Evolutionary conservation across 2,113 vertebrate genomes (phyloP).

Genomic region (Syrrhaptes paradoxus): DNA sequence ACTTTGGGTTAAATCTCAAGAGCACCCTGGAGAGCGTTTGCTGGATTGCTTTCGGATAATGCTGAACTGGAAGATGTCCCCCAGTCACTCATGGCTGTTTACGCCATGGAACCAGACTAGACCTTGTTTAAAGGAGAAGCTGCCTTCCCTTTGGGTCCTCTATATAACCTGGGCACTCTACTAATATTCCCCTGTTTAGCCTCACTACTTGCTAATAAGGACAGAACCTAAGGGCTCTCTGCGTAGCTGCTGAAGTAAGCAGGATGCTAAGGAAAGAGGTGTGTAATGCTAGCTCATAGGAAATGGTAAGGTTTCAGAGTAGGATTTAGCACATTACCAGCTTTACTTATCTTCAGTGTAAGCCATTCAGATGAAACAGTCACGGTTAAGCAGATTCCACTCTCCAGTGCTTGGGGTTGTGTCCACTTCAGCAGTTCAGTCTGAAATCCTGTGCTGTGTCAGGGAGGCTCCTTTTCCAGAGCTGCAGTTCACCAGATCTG

Average conservation of each 20-base stretch:
- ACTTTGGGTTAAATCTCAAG: not conserved
- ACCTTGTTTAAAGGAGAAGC: not conserved
- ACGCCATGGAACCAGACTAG: not conserved
- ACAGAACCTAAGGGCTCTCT: not conserved
- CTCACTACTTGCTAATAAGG: not conserved
- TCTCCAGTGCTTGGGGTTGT: not conserved
- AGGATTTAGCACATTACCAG: conserved; percentile 38
- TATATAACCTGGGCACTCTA: not conserved
- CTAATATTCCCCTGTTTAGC: not conserved
- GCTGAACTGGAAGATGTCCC: not conserved
- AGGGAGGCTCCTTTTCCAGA: not conserved
- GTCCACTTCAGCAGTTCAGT: not conserved
- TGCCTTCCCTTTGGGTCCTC: not conserved
- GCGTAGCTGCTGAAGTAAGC: not conserved
- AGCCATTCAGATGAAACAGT: conserved; percentile 23
- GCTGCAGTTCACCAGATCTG: not conserved
- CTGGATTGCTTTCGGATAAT: not conserved
- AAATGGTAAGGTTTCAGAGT: conserved; percentile 9
- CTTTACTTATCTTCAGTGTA: conserved; percentile 25
- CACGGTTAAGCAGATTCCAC: conserved; percentile 10
- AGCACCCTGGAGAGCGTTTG: not conserved
- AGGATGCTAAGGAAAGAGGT: not conserved
- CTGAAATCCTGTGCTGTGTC: not conserved
- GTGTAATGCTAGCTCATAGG: not conserved
- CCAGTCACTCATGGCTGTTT: not conserved